phyloP scores from a whole-genome alignment of 2,888 invertebrate genomes.

The Dynastes tityus region DNA sequence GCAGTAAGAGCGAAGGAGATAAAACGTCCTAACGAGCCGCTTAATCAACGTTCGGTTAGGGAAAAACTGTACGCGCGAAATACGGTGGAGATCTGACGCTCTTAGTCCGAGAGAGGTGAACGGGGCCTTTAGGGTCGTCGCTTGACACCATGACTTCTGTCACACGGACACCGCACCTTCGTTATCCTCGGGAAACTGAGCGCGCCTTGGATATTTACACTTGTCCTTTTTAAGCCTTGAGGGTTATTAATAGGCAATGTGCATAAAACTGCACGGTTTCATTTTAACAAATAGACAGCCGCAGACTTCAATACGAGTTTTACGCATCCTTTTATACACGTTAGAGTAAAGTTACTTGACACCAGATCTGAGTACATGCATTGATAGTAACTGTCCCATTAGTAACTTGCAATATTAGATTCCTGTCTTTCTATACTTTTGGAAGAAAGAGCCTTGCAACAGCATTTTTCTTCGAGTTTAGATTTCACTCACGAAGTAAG shows the following conservation, averaged over 20 bases:
- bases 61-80: slow-evolving; percentile 50
- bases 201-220: slow-evolving; percentile 50
- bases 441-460: too few species aligned
- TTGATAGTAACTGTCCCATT: background rate
- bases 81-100: slow-evolving; percentile 46
- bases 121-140: slow-evolving; percentile 30
- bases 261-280: slow-evolving; percentile 38
- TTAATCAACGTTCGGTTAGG: slow-evolving; percentile 49
- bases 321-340: background rate
- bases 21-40: slow-evolving; percentile 42
- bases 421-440: too few species aligned
- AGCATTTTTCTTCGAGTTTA: too few species aligned
- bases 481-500: too few species aligned
- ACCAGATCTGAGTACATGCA: background rate
- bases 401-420: too few species aligned
- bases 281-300: slow-evolving; percentile 24
- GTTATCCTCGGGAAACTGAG: slow-evolving; percentile 50
- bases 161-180: slow-evolving; percentile 55
- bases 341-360: background rate
- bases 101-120: slow-evolving; percentile 2
- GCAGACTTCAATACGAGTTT: background rate
- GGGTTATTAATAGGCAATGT: slow-evolving; percentile 51
- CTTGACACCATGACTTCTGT: slow-evolving; percentile 55
- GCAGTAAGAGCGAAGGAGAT: slow-evolving; percentile 21
- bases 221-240: slow-evolving; percentile 50